Conservation (phyloP, 2,113 vertebrate genomes). For the Scartelaos histophorus region DNA sequence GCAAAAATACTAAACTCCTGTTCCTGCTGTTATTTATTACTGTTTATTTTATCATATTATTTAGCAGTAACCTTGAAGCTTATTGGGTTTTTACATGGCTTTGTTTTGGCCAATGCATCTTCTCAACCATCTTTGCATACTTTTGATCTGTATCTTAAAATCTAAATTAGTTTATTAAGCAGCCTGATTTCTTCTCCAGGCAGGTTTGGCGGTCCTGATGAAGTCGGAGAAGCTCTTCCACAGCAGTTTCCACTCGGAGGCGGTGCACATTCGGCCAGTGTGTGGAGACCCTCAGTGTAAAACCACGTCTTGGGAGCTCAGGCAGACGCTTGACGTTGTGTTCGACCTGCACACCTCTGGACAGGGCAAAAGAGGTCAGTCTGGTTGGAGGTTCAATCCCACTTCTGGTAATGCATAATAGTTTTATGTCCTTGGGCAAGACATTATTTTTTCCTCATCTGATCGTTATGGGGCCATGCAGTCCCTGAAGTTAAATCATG, state of each 20-base stretch:
- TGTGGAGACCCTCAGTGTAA: conserved; percentile 86
- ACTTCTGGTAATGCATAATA: too few species aligned
- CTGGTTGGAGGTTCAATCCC: background rate
- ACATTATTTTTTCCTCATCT: background rate
- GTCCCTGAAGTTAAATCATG: background rate
- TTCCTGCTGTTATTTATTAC: too few species aligned
- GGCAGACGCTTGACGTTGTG: conserved; percentile 91
- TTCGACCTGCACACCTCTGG: conserved; percentile 88
- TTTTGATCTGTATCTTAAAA: background rate
- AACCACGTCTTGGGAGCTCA: conserved; percentile 90
- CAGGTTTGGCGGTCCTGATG: conserved; percentile 90
- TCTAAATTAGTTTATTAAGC: too few species aligned
- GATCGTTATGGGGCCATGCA: too few species aligned
- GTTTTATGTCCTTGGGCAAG: background rate
- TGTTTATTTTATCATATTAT: too few species aligned
- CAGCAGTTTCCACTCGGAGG: conserved; percentile 95
- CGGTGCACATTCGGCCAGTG: conserved; percentile 90
- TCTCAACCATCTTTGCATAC: too few species aligned
- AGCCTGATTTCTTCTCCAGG: conserved; percentile 68
- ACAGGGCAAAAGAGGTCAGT: conserved; percentile 88
- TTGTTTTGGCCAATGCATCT: too few species aligned
- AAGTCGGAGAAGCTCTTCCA: conserved; percentile 96
- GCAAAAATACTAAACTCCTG: too few species aligned
- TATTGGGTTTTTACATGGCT: too few species aligned
- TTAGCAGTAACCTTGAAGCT: too few species aligned